These are phyloP conservation scores for Grallaria varia DNA, from an alignment of 2,113 vertebrate species.

Conservation along the genomic window DNA sequence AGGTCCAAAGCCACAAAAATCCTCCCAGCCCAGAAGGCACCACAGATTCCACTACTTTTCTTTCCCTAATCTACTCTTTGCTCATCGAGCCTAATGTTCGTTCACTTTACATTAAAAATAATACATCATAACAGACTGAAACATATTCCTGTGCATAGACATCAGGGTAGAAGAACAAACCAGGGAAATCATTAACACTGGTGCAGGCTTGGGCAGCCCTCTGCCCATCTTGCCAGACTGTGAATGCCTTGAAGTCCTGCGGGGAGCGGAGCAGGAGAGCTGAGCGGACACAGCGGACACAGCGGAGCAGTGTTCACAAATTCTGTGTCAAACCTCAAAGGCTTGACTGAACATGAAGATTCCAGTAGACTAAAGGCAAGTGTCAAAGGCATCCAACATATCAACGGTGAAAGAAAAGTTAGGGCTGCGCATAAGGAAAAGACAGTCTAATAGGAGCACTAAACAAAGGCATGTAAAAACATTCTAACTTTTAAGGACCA, in stretches of 20 bases:
- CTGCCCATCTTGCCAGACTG: background rate
- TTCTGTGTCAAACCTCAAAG: background rate
- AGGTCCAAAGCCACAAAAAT: background rate
- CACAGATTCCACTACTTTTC: background rate
- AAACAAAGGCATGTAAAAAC: background rate
- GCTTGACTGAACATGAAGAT: background rate
- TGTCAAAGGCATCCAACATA: background rate
- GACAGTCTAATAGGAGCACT: background rate
- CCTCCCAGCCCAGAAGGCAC: background rate
- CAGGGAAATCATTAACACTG: background rate
- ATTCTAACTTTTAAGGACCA: background rate
- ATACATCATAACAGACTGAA: background rate
- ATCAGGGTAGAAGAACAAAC: background rate
- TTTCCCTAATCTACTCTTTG: background rate
- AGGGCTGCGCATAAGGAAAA: background rate
- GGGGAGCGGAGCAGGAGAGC: background rate
- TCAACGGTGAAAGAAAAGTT: background rate
- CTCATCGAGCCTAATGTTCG: background rate
- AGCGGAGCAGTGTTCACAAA: fast-evolving
- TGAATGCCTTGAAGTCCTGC: background rate
- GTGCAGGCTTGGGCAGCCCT: background rate
- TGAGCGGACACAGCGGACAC: too few species aligned
- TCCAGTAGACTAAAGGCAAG: background rate
- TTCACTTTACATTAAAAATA: background rate
- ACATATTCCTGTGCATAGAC: background rate